Evolutionary conservation across 2,888 invertebrate species (phyloP), one percentile per base, ranked within the genome.

Genomic region (Cephus rjabovi): DNA sequence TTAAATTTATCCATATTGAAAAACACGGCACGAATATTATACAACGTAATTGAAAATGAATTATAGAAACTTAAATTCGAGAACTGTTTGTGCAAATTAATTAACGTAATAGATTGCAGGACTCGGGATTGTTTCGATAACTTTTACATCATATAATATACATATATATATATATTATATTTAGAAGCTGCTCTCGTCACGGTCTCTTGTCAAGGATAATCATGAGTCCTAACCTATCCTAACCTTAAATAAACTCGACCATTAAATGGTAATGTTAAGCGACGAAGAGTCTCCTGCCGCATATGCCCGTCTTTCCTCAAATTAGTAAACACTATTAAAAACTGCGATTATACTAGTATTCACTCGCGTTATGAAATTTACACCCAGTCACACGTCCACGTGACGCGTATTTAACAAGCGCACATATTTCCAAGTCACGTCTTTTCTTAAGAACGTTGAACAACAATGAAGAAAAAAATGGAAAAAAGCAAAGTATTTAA

Each of bases 181-280:
- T 76, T 76, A 75, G 68, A 78, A 75, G 75, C 35, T 73, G 73
- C 73, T 73, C 34, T 73, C 70, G 75, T 78, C 68, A 78, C 73
- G 78, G 75, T 78, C 78, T 78, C 78, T 78, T 78, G 76, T 75
- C 76, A 76, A 78, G 78, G 76, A 78, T 76, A 78, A 78, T 78
- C 75, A 71, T 33, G 78, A 75, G 76, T 75, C 75, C 76, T 78
- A 78, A 76, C 78, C 78, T 76, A 76, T 69, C 76, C 73, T 78
- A 75, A 78, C 12, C 78, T 34, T 23, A 34, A 71, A 71, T 71
- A 31, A 30, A 71, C 31, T 4, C 33, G 9, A 34, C 9, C 15
- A 56, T 23, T 56, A 56, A 56, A 56, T 56, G 56, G 56, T 23
- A 56, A 56, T 23, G 9, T 23, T 23, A 56, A 23, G 9, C 56